These are phyloP conservation scores for Bryconaethiops microstoma DNA, from an alignment of 2,797 vertebrate species.

Conservation along the genomic window DNA sequence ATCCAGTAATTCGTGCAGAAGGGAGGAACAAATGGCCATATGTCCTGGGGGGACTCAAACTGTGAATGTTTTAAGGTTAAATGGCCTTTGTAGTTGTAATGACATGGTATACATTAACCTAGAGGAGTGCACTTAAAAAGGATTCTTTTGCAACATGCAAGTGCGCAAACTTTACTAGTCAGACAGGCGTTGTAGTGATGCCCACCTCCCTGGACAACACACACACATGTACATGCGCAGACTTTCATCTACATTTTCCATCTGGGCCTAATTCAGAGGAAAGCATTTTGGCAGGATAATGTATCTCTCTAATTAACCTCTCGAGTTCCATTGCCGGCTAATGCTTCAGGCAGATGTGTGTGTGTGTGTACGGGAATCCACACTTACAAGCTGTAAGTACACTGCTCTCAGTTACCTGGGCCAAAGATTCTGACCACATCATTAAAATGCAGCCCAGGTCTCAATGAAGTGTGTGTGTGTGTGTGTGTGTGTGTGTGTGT, in stretches of 20 bases:
- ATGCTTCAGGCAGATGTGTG: constrained; percentile 80
- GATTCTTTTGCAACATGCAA: constrained; percentile 66
- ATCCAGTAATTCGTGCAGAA: constrained; percentile 79
- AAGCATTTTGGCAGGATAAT: constrained; percentile 82
- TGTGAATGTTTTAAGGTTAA: constrained; percentile 80
- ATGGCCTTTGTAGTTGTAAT: constrained; percentile 82
- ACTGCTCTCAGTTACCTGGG: constrained; percentile 24
- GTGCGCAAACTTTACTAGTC: constrained; percentile 36
- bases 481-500: constrained; percentile 4
- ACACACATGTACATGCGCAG: constrained; percentile 30
- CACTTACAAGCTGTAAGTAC: constrained; percentile 75
- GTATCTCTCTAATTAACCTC: constrained; percentile 84
- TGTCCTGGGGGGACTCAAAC: constrained; percentile 75
- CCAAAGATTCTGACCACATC: constrained; percentile 24
- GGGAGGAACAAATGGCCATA: constrained; percentile 72
- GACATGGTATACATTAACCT: constrained; percentile 77
- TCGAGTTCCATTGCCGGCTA: constrained; percentile 80
- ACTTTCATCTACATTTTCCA: constrained; percentile 77
- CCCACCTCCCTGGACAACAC: constrained; percentile 51
- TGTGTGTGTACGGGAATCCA: constrained; percentile 77
- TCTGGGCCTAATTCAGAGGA: constrained; percentile 82
- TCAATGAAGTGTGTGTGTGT: constrained; percentile 5
- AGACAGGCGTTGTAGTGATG: constrained; percentile 65
- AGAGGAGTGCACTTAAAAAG: constrained; percentile 70
- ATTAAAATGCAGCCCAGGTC: constrained; percentile 30